Percentiles rank a stretch among this genome's conserved stretches.
These are phyloP conservation scores for Lethocerus indicus DNA, from an alignment of 1,140 invertebrate genomes.

Conservation along the genomic window DNA sequence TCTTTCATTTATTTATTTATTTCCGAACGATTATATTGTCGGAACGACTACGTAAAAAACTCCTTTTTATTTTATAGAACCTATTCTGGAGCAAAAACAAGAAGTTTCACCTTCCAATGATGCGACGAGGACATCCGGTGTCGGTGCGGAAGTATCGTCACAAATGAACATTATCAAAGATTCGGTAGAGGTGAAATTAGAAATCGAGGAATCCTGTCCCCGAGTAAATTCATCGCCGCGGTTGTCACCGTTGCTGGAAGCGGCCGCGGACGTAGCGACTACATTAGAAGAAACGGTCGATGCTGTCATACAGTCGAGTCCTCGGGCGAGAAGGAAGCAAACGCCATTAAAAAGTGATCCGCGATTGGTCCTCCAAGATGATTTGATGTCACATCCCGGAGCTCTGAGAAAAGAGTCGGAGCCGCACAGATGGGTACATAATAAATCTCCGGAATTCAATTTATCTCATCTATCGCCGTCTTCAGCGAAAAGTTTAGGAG, in stretches of 20 bases:
- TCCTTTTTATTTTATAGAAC: slow-evolving; percentile 2
- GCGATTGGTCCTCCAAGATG: slow-evolving; percentile 15
- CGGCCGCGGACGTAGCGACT: slow-evolving; percentile 41
- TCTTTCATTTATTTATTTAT: too few species aligned
- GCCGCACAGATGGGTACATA: too few species aligned
- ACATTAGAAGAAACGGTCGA: slow-evolving; percentile 48
- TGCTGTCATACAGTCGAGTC: slow-evolving; percentile 37
- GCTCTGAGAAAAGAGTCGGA: too few species aligned
- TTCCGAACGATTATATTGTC: too few species aligned
- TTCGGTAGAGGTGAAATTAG: slow-evolving; percentile 1
- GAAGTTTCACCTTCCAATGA: neutral
- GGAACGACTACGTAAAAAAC: neutral
- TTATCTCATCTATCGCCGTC: too few species aligned
- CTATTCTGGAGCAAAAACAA: neutral
- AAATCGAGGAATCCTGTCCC: slow-evolving; percentile 9
- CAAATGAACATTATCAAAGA: neutral
- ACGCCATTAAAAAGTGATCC: slow-evolving; percentile 27
- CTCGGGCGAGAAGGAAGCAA: slow-evolving; percentile 30
- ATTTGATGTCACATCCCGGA: too few species aligned
- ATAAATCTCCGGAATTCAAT: too few species aligned
- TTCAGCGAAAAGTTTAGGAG: too few species aligned
- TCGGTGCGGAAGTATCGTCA: slow-evolving; percentile 4
- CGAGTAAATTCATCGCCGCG: slow-evolving; percentile 7
- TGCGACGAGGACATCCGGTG: slow-evolving; percentile 3
- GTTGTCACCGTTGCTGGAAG: slow-evolving; percentile 34